Conservation (phyloP, 2,113 vertebrate species). For the Bujurquina vittata region DNA sequence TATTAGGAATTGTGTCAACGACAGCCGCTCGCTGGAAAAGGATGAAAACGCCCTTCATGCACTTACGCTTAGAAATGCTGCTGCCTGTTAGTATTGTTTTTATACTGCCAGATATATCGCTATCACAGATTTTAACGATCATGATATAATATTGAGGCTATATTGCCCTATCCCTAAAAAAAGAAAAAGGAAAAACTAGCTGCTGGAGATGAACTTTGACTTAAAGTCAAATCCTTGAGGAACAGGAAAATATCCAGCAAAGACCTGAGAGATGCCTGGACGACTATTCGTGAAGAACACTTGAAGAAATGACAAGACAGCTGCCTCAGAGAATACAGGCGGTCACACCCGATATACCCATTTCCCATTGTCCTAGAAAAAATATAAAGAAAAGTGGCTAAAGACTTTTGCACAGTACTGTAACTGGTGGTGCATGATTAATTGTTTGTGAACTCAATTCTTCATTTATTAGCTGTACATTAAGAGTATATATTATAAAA, state of each 20-base stretch:
- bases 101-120: not conserved
- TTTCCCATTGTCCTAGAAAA: not conserved
- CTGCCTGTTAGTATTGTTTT: not conserved
- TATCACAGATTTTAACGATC: not conserved
- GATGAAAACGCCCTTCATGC: not conserved
- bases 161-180: not conserved
- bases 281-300: no score
- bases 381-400: not conserved
- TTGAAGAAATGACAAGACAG: no score
- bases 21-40: not conserved
- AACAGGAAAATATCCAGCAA: not conserved
- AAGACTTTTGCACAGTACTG: not conserved
- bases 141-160: accelerated
- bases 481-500: not conserved
- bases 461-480: not conserved
- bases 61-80: not conserved
- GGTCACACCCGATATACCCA: not conserved
- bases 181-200: no score
- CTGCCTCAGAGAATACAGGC: not conserved
- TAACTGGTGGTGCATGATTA: not conserved
- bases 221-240: not conserved
- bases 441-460: not conserved
- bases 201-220: not conserved
- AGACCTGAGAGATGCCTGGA: not conserved
- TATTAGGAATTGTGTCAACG: not conserved